Base-by-base conservation (phyloP, 2,888 invertebrate species). In the Imbricaverruca yamaguchii region DNA sequence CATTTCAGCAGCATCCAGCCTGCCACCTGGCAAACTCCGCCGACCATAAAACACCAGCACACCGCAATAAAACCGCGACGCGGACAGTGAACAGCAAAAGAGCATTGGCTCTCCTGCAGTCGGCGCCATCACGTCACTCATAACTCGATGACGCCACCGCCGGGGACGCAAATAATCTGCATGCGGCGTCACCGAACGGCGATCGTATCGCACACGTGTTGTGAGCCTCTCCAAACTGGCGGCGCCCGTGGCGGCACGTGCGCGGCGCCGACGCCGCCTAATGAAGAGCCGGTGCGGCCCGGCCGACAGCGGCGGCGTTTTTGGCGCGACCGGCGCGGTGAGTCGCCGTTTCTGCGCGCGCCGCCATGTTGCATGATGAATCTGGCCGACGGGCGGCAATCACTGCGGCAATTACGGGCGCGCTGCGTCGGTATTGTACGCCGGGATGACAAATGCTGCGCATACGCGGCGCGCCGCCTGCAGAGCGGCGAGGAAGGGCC, bases 211-310 rank as follows among this genome's bases (percentile, higher is more conserved):
- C 39, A 39, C 39, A 39, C 39, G 39, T 39, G 39, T 39, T 39
- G 39, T 39, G 39, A 39, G 39, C 39, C 39, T 39, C 39, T 39
- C 39, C 39, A 39, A 39, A 39, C 39, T 39, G 53, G 78, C 77
- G 39, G 61, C 81, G 63, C 81, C 53, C 56, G 25, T 78, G 78
- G 61, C 77, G 78, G 63, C 81, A 81, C 78, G 78, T 65, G 78
- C 81, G 78, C 61, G 10, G 69, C 69, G 25, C 13, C 13, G 39
- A 39, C 39, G 11, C 69, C 15, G 61, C 53, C 74, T 74, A 74
- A 74, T 74, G 74, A 74, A 74, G 74, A 74, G 74, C 15, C 55
- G 74, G 39, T 39, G 2, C 39, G 39, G 39, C 4, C 39, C 0
- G 13, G 25, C 13, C 67, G 13, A 67, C 25, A 21, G 12, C n/a